Evolutionary conservation across 2,888 invertebrate species (phyloP).

Genomic region (Lycocerus yunnanus): DNA sequence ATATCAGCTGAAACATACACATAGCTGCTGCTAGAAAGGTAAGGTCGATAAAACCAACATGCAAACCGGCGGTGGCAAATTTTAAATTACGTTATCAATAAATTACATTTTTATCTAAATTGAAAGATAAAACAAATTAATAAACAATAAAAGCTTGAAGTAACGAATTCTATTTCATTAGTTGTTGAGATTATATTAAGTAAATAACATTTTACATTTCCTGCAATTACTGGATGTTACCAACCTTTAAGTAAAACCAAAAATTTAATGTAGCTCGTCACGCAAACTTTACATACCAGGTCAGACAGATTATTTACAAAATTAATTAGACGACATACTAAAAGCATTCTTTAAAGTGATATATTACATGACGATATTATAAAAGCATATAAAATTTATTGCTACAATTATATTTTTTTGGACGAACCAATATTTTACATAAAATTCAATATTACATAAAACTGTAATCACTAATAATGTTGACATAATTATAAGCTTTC

Average conservation of each 20-base stretch:
- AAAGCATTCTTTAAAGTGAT: slow-evolving; percentile 1
- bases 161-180: neutral
- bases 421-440: neutral
- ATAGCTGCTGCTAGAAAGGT: neutral
- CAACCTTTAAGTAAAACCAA: slow-evolving; percentile 20
- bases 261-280: slow-evolving; percentile 27
- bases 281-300: slow-evolving; percentile 14
- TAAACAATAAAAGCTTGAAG: neutral
- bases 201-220: slow-evolving; percentile 37
- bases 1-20: neutral
- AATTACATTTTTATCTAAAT: neutral
- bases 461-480: neutral
- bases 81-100: neutral
- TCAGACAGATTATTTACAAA: slow-evolving; percentile 1
- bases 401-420: neutral
- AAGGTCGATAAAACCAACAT: slow-evolving; percentile 14
- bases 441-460: neutral
- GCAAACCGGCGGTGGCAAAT: slow-evolving; percentile 29
- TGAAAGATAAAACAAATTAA: neutral
- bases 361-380: neutral
- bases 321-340: slow-evolving; percentile 5
- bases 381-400: neutral
- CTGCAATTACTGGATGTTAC: slow-evolving; percentile 35
- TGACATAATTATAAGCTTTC: neutral
- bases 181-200: slow-evolving; percentile 26